Evolutionary conservation across 1,140 invertebrate species (phyloP), one percentile per base, ranked within the genome.

Genomic region (Pseudoatta argentina): DNA sequence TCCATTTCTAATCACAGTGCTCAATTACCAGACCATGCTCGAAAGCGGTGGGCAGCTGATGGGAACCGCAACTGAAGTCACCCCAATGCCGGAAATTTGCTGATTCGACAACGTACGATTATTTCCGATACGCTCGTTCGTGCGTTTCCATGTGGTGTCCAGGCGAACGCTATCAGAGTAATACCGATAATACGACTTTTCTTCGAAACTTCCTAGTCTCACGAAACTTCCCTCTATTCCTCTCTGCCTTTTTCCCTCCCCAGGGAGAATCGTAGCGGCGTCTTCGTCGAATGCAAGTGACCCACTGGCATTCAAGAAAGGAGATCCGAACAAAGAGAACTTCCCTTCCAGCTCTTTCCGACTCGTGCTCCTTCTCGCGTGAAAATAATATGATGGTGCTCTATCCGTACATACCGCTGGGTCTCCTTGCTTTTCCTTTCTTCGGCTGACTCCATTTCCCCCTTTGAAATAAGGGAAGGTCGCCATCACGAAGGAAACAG

Each of bases 371-470:
- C 30, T 69, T 67, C 82, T 53, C 67, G 88, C 88, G 87, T 75
- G 88, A 88, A 89, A 86, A 88, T 93, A 93, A 93, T 93, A n/a
- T 92, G 92, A 92, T 91, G 86, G 83, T 66, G 55, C 64, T 85
- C 69, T 85, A 61, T 75, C 73, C 67, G 39, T 59, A 66, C 61
- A 59, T 53, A 51, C 12, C 16, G 75, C 12, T 8, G 53, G 61
- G 4, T 30, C 8, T 64, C 51, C 24, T 86, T 21, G 39, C 53
- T 66, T 75, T 63, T 55, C 27, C 24, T 77, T 48, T 71, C 51
- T 57, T 0, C 51, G 57, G 34, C 75, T 55, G 44, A 55, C 61
- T 71, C 34, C 61, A 63, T 39, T 86, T 67, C 51, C 85, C 51
- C 67, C 61, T 81, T 44, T 78, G 51, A 57, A 79, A 39, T 27